Conservation (phyloP, 2,113 vertebrate species). For the Arizona elegans region DNA sequence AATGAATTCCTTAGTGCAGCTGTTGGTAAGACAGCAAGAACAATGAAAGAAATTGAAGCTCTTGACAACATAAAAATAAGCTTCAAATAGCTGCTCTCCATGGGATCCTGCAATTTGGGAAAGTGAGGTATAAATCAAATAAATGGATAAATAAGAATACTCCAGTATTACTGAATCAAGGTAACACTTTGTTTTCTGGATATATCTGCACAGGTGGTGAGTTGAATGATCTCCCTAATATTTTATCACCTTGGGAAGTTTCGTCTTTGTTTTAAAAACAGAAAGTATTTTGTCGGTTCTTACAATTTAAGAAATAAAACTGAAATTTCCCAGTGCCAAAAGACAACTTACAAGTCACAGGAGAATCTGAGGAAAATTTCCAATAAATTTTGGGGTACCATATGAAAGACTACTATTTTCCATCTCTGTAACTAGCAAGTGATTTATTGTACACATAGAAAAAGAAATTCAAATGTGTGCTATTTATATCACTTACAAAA, state of each 20-base stretch:
- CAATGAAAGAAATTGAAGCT: background rate
- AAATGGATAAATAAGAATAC: background rate
- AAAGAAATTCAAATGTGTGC: conserved; percentile 1
- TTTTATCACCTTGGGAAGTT: background rate
- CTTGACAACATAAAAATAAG: background rate
- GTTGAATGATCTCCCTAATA: background rate
- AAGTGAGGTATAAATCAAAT: background rate
- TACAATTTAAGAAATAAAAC: background rate
- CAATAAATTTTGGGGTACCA: background rate
- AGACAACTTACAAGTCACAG: background rate
- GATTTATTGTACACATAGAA: background rate
- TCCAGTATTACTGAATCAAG: background rate
- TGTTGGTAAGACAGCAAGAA: background rate
- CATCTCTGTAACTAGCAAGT: background rate
- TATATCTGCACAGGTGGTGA: background rate
- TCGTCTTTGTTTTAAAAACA: background rate
- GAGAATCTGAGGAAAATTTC: background rate
- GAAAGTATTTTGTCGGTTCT: too few species aligned
- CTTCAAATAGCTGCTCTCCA: background rate
- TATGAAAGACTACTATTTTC: background rate
- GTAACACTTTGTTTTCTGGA: background rate
- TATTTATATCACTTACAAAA: background rate
- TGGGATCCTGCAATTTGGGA: background rate
- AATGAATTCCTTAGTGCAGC: background rate
- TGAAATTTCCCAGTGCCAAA: background rate